Evolutionary conservation across 2,888 invertebrate genomes (phyloP).

Genomic region (Sinotaia quadrata): DNA sequence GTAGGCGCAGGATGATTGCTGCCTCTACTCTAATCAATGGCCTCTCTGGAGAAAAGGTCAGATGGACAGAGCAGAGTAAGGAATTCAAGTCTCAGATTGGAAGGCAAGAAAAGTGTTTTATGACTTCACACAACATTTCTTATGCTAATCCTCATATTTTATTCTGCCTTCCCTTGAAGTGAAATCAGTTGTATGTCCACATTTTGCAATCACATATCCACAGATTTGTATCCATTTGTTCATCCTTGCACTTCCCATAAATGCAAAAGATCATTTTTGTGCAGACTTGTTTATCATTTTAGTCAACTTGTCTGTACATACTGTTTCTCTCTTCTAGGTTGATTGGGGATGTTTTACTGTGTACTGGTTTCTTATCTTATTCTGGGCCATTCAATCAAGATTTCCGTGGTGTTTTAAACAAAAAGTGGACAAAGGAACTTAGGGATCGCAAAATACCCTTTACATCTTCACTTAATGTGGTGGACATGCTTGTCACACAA

Average conservation of each 20-base stretch:
- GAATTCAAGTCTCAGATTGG: slow-evolving; percentile 76
- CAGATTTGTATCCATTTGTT: too few relatives aligned
- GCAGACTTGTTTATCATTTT: neutral
- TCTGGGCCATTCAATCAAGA: slow-evolving; percentile 73
- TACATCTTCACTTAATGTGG: slow-evolving; percentile 62
- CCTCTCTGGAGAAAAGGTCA: slow-evolving; percentile 68
- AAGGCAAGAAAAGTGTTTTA: too few relatives aligned
- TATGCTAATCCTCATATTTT: too few relatives aligned
- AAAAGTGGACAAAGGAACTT: slow-evolving; percentile 67
- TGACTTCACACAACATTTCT: too few relatives aligned
- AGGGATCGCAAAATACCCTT: slow-evolving; percentile 63
- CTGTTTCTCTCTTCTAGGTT: slow-evolving; percentile 47
- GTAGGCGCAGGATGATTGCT: slow-evolving; percentile 68
- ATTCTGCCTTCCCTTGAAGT: too few relatives aligned
- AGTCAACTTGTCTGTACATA: neutral
- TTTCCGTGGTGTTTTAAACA: slow-evolving; percentile 64
- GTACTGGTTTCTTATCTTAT: slow-evolving; percentile 71
- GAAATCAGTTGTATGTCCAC: too few relatives aligned
- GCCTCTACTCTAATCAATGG: slow-evolving; percentile 70
- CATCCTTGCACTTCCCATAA: too few relatives aligned
- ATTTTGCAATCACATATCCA: too few relatives aligned
- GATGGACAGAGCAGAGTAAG: slow-evolving; percentile 72
- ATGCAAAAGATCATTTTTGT: neutral
- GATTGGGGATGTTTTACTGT: slow-evolving; percentile 70
- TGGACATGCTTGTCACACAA: slow-evolving; percentile 65